Percentiles rank a stretch among this genome's conserved stretches.
These are phyloP conservation scores for Lichenostomus cassidix DNA, from an alignment of 2,113 vertebrate species.

Conservation along the genomic window DNA sequence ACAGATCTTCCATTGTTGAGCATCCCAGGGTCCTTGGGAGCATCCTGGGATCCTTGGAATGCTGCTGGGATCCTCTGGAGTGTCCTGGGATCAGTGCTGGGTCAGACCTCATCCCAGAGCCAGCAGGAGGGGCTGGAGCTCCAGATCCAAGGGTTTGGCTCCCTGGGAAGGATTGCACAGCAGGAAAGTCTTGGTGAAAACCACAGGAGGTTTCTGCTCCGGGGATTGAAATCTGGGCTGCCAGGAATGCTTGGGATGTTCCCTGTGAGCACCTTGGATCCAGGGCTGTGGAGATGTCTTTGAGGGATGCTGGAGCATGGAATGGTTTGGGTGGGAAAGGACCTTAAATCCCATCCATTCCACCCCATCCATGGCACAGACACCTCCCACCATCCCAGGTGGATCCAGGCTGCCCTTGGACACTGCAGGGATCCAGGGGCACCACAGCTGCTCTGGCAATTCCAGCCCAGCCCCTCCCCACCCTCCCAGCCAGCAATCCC, in stretches of 20 bases:
- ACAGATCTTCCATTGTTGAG: slow-evolving; percentile 76
- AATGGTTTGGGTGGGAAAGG: not conserved
- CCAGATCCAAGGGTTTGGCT: not conserved
- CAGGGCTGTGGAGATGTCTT: accelerated
- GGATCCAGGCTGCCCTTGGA: too few relatives aligned
- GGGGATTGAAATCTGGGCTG: accelerated
- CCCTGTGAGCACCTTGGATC: accelerated
- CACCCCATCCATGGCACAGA: too few relatives aligned
- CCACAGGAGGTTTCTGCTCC: not conserved
- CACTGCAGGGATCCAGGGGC: too few relatives aligned
- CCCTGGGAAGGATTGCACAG: accelerated
- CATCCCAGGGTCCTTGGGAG: not conserved
- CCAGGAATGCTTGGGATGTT: not conserved
- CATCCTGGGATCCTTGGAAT: too few relatives aligned
- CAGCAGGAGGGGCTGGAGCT: not conserved
- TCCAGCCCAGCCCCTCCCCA: too few relatives aligned
- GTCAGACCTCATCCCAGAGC: too few relatives aligned
- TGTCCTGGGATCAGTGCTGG: too few relatives aligned
- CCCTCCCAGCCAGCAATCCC: too few relatives aligned
- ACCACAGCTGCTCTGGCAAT: too few relatives aligned
- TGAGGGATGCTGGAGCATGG: not conserved
- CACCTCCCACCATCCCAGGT: too few relatives aligned
- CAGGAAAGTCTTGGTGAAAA: not conserved
- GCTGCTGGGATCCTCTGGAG: too few relatives aligned
- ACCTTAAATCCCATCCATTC: not conserved